Conservation (phyloP, 2,113 vertebrate species). For the Trichechus manatus region DNA sequence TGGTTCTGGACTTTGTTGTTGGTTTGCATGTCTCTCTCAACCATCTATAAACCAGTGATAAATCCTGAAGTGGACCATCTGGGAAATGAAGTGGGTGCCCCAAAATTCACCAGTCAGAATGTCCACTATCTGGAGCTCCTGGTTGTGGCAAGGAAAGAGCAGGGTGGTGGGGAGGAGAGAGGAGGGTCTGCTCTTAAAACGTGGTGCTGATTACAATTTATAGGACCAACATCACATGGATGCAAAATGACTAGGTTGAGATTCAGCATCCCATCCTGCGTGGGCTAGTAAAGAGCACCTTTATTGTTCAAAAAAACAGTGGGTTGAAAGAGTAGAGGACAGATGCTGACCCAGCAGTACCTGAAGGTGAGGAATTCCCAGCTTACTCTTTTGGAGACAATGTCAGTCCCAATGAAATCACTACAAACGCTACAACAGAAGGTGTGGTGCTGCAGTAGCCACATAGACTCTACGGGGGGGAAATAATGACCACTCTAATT, state of each 20-base stretch:
- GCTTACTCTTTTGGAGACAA: slow-evolving; percentile 89
- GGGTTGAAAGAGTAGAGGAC: slow-evolving; percentile 90
- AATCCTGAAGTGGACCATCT: slow-evolving; percentile 80
- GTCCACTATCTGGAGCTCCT: slow-evolving; percentile 92
- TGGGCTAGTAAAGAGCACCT: slow-evolving; percentile 92
- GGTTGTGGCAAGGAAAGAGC: slow-evolving; percentile 91
- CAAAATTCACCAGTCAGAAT: slow-evolving; percentile 92
- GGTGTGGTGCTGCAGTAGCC: slow-evolving; percentile 89
- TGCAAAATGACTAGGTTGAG: slow-evolving; percentile 88
- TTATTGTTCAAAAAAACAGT: slow-evolving; percentile 87
- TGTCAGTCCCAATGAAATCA: slow-evolving; percentile 86
- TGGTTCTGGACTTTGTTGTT: neutral
- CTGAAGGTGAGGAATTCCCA: slow-evolving; percentile 90
- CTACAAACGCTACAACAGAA: slow-evolving; percentile 90
- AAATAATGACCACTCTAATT: fast-evolving
- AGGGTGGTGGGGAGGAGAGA: slow-evolving; percentile 89
- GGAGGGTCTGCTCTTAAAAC: slow-evolving; percentile 88
- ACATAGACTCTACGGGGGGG: slow-evolving; percentile 86
- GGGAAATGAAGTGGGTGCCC: slow-evolving; percentile 88
- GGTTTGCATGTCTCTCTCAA: slow-evolving; percentile 56
- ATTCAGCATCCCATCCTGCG: slow-evolving; percentile 91
- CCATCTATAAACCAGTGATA: slow-evolving; percentile 75
- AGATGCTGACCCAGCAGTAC: slow-evolving; percentile 90
- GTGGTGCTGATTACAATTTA: slow-evolving; percentile 91
- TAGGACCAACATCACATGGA: slow-evolving; percentile 89